These are phyloP conservation scores for Drosophila koepferae DNA, from an alignment of 2,888 invertebrate genomes.

Conservation along the genomic window DNA sequence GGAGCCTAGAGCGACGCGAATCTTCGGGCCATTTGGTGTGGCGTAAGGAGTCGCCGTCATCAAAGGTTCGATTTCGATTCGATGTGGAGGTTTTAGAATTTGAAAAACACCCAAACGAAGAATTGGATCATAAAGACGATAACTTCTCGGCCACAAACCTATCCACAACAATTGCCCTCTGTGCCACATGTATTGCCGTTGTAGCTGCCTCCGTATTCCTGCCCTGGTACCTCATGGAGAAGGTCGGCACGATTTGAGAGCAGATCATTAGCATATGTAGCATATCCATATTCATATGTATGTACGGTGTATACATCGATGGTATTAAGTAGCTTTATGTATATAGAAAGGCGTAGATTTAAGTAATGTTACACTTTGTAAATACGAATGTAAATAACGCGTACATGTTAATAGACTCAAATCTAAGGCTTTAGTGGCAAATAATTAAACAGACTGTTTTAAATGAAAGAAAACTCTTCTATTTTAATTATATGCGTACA, in stretches of 20 bases:
- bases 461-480: slow-evolving; percentile 20
- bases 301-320: slow-evolving; percentile 42
- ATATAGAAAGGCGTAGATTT: slow-evolving; percentile 57
- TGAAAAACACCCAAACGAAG: slow-evolving; percentile 84
- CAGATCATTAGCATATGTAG: background rate
- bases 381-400: slow-evolving; percentile 55
- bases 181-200: slow-evolving; percentile 84
- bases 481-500: slow-evolving; percentile 48
- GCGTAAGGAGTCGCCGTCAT: slow-evolving; percentile 84
- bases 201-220: slow-evolving; percentile 84
- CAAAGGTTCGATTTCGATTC: slow-evolving; percentile 85
- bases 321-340: slow-evolving; percentile 72
- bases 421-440: slow-evolving; percentile 30
- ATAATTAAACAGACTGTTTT: slow-evolving; percentile 49
- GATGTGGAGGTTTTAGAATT: slow-evolving; percentile 85
- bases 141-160: slow-evolving; percentile 75
- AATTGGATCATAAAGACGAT: slow-evolving; percentile 68
- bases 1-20: slow-evolving; percentile 85
- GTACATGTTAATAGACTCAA: slow-evolving; percentile 39
- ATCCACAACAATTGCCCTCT: slow-evolving; percentile 81
- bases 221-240: slow-evolving; percentile 85
- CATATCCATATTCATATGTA: slow-evolving; percentile 7
- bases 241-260: slow-evolving; percentile 59
- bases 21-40: slow-evolving; percentile 85
- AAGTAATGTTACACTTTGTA: slow-evolving; percentile 32